Percentiles rank a stretch among this genome's conserved stretches.
Evolutionary conservation across 2,113 vertebrate species (phyloP).

Genomic region (Oreochromis spilurus): DNA sequence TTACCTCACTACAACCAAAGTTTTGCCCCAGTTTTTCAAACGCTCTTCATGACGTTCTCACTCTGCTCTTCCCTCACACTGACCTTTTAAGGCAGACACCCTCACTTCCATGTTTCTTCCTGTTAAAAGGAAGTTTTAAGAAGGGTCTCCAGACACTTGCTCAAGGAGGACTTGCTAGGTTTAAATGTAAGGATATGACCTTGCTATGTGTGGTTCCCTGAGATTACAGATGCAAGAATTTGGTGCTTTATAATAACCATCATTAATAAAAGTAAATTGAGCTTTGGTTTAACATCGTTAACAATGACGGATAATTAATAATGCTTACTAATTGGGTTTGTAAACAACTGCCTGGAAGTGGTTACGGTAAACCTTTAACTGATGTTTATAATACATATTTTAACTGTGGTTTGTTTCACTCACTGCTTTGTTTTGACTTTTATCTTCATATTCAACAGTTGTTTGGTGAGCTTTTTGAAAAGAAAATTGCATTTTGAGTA

Average conservation of each 20-base stretch:
- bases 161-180: neutral
- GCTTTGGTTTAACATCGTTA: neutral
- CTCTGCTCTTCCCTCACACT: neutral
- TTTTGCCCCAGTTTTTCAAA: neutral
- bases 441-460: neutral
- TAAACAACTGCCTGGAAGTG: neutral
- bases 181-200: neutral
- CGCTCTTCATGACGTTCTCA: neutral
- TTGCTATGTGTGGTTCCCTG: neutral
- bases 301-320: rapidly evolving
- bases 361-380: neutral
- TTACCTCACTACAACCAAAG: neutral
- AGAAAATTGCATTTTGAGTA: neutral
- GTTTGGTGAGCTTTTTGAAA: neutral
- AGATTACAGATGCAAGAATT: neutral
- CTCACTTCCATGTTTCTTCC: neutral
- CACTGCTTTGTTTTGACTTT: rapidly evolving
- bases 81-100: neutral
- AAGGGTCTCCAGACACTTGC: neutral
- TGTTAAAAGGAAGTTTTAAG: neutral
- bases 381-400: neutral
- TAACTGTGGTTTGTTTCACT: neutral
- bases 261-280: neutral
- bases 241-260: neutral
- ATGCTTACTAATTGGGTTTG: neutral